Base-by-base conservation (phyloP, 2,797 vertebrate genomes). In the Cichlasoma orientale region DNA sequence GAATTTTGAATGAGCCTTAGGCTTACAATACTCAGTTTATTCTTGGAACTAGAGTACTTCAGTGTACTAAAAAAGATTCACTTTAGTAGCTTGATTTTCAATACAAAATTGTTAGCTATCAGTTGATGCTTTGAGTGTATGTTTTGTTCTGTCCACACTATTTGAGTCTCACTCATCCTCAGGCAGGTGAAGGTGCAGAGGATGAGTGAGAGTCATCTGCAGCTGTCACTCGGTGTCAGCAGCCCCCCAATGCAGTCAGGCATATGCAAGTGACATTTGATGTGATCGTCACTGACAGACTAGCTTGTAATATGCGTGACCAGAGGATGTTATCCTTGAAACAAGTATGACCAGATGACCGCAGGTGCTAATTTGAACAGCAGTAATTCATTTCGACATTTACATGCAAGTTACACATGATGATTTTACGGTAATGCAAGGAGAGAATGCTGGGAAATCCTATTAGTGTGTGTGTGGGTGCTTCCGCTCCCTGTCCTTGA, bases 211-310 rank as follows among this genome's bases (percentile, higher is more conserved):
- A 68, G 91, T 90, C 90, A 88, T 84, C 88, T 88, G 86, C 87
- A 89, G 83, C 78, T 92, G 92, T 90, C 90, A 79, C 52, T 85
- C 4, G 1, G 10, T 72, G 71, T 56, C 50, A 27, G n/a, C n/a
- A 81, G 75, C 73, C 70, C 41, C 36, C 33, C 36, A 70, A 87
- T 72, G 72, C 83, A 75, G 83, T 75, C 79, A 74, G 80, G 59
- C 92, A 93, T 87, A 83, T 92, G 89, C 59, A 80, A 85, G 79
- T 91, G 90, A 92, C 90, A 90, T 74, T 55, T 80, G 81, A 90
- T 76, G 85, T 79, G 80, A 91, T 85, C 13, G 33, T 72, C 56
- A 58, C 9, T 85, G 85, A 85, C 85, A 84, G 58, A 55, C 59
- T 54, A 73, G 59, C 82, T 85, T 55, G 18, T 87, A 80, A 75